Percentiles rank a stretch among this genome's conserved stretches.
Conservation (phyloP, 1,140 invertebrate genomes). For the Sipha flava region DNA sequence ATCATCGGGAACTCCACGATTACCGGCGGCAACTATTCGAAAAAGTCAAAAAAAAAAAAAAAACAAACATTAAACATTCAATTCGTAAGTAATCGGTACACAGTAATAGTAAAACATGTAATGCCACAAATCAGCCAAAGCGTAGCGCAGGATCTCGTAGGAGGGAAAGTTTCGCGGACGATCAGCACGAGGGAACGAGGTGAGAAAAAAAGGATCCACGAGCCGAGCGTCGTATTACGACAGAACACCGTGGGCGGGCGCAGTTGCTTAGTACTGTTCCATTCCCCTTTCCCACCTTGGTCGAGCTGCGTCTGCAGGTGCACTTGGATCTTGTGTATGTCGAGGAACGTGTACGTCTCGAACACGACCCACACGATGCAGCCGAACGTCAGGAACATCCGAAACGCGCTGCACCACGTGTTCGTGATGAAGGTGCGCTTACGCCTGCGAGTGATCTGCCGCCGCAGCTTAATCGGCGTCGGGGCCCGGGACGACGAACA, state of each 20-base stretch:
- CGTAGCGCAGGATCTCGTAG: too few species aligned
- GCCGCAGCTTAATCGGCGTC: conserved; percentile 44
- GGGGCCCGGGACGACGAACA: conserved; percentile 38
- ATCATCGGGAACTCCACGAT: conserved; percentile 53
- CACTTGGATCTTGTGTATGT: conserved; percentile 57
- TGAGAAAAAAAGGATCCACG: too few species aligned
- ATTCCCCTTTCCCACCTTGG: conserved; percentile 50
- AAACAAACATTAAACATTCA: too few species aligned
- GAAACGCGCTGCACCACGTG: conserved; percentile 45
- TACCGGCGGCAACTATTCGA: conserved; percentile 57
- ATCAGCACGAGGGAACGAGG: too few species aligned
- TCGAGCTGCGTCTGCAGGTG: conserved; percentile 56
- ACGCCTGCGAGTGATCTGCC: conserved; percentile 41
- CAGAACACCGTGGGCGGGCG: too few species aligned
- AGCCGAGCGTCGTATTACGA: too few species aligned
- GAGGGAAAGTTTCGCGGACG: too few species aligned
- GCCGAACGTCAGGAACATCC: conserved; percentile 54
- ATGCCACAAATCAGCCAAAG: background rate
- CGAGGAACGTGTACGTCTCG: conserved; percentile 59
- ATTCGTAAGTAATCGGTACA: too few species aligned
- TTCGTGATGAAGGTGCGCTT: conserved; percentile 39
- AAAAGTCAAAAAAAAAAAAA: conserved; percentile 34
- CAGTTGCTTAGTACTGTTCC: too few species aligned
- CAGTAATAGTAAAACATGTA: too few species aligned
- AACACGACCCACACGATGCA: conserved; percentile 53